phyloP scores from a whole-genome alignment of 2,888 invertebrate genomes.

The Rambutsinella grinnellia region DNA sequence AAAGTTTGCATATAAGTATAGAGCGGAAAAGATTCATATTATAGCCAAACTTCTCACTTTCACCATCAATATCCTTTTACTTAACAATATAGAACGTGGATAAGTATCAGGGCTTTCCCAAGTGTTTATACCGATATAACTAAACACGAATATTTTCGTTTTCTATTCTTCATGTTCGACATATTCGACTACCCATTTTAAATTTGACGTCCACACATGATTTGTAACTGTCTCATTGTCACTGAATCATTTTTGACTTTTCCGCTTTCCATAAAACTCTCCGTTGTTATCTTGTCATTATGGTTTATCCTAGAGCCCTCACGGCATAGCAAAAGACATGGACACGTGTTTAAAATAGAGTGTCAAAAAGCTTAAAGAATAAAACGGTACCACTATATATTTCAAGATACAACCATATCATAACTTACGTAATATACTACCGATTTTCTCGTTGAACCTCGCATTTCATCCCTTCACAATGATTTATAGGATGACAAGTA shows the following conservation, averaged over 20 bases:
- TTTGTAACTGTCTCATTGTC: background rate
- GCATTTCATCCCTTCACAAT: slow-evolving; percentile 17
- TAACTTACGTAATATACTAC: background rate
- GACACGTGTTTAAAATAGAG: background rate
- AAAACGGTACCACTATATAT: too few species aligned
- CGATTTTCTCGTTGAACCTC: background rate
- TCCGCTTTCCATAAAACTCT: background rate
- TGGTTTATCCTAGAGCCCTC: background rate
- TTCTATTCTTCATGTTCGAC: too few species aligned
- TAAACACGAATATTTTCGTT: too few species aligned
- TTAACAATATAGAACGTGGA: too few species aligned
- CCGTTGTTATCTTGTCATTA: background rate
- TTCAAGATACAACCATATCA: too few species aligned
- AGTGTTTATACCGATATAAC: too few species aligned
- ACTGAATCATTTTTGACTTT: background rate
- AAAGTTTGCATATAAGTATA: too few species aligned
- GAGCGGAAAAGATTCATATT: too few species aligned
- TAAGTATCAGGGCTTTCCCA: too few species aligned
- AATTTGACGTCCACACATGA: background rate
- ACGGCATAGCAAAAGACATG: background rate
- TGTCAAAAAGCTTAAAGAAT: background rate
- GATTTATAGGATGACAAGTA: slow-evolving; percentile 39
- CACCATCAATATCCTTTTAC: too few species aligned
- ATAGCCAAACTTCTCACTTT: too few species aligned
- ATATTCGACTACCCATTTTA: too few species aligned